phyloP scores from a whole-genome alignment of 2,888 invertebrate species.

The Sminthurinus aureus region DNA sequence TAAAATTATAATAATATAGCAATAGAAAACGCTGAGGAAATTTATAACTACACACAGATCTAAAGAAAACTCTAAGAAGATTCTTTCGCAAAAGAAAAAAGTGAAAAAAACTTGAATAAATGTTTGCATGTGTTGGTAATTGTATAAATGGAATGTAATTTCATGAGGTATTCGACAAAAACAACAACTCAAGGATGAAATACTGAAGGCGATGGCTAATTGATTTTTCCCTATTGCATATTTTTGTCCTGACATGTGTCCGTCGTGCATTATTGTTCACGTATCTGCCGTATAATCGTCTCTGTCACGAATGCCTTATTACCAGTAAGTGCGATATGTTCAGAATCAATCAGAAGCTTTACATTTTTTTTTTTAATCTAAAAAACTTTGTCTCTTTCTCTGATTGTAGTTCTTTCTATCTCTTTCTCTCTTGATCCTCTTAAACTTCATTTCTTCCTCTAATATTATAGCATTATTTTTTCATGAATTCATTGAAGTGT shows the following conservation, averaged over 20 bases:
- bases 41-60: conserved; percentile 8
- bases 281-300: conserved; percentile 53
- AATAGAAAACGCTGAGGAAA: background rate
- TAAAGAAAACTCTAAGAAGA: background rate
- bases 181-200: conserved; percentile 35
- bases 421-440: conserved; percentile 10
- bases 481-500: background rate
- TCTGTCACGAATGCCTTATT: conserved; percentile 52
- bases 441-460: background rate
- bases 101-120: conserved; percentile 7
- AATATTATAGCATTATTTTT: background rate
- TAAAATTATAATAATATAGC: background rate
- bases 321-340: conserved; percentile 53
- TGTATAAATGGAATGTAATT: conserved; percentile 2
- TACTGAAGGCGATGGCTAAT: conserved; percentile 51
- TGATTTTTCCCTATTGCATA: conserved; percentile 55
- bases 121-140: conserved; percentile 10
- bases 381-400: conserved; percentile 21
- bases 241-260: conserved; percentile 52
- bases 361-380: conserved; percentile 36
- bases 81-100: background rate
- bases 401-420: conserved; percentile 7
- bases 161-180: conserved; percentile 20
- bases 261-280: conserved; percentile 52
- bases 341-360: conserved; percentile 48